phyloP scores from a whole-genome alignment of 1,140 invertebrate genomes.

The Apocrypta bakeri region DNA sequence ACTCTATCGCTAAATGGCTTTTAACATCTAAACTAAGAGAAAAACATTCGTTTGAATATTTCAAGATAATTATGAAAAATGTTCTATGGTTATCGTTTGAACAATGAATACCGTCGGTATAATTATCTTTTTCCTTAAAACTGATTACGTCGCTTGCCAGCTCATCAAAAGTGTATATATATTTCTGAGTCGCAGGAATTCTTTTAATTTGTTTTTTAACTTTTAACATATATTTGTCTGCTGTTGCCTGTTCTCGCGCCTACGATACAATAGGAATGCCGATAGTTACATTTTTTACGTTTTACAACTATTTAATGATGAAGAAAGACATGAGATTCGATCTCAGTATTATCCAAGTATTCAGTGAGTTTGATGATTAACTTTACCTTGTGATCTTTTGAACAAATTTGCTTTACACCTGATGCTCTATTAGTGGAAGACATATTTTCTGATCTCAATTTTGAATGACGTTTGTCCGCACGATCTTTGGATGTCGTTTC shows the following conservation, averaged over 20 bases:
- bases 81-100: slow-evolving; percentile 26
- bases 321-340: no score
- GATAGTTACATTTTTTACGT: neutral
- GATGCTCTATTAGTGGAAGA: neutral
- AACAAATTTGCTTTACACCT: slow-evolving; percentile 2
- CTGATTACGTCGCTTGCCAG: neutral
- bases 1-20: neutral
- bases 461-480: slow-evolving; percentile 5
- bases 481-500: neutral
- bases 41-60: neutral
- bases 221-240: slow-evolving; percentile 10
- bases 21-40: neutral
- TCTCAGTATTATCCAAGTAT: no score
- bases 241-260: slow-evolving; percentile 25
- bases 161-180: slow-evolving; percentile 30
- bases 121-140: slow-evolving; percentile 12
- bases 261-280: neutral
- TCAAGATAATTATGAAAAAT: neutral
- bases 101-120: slow-evolving; percentile 23
- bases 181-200: slow-evolving; percentile 40
- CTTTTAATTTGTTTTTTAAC: neutral
- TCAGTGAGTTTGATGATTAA: no score
- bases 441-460: slow-evolving; percentile 6
- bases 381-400: slow-evolving; percentile 45
- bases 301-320: no score